Evolutionary conservation across 37 sponge, comb jelly and placozoan genomes (phyloP).

Genomic region (Eunapius fragilis): DNA sequence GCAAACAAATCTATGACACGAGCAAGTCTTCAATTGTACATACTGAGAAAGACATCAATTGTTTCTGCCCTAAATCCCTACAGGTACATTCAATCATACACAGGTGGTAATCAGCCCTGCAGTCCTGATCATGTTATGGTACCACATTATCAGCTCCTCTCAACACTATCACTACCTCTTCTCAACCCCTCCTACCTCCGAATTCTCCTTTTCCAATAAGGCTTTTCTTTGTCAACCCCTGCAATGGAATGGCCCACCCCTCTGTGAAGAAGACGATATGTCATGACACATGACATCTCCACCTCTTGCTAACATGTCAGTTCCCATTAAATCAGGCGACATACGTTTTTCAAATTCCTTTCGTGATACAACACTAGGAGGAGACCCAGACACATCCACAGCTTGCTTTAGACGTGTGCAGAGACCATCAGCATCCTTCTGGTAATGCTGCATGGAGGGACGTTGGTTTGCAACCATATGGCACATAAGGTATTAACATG

Average conservation of each 20-base stretch:
- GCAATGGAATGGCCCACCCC: conserved; percentile 88
- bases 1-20: too few species aligned
- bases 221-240: conserved; percentile 60
- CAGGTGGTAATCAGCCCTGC: too few species aligned
- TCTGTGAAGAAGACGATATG: conserved; percentile 23
- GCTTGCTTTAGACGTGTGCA: conserved; percentile 70
- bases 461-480: too few species aligned
- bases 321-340: background rate
- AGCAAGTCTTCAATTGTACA: too few species aligned
- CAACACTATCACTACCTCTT: too few species aligned
- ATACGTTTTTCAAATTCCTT: conserved; percentile 81
- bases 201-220: conserved; percentile 94
- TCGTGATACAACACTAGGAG: conserved; percentile 58
- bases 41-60: too few species aligned
- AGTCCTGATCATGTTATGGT: too few species aligned
- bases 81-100: too few species aligned
- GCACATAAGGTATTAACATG: too few species aligned
- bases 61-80: too few species aligned
- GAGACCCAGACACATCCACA: conserved; percentile 65
- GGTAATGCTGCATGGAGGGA: conserved; percentile 76
- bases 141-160: too few species aligned
- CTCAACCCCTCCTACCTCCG: conserved; percentile 78
- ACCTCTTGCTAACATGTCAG: too few species aligned
- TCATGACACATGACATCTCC: background rate
- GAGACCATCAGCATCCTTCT: conserved; percentile 90